phyloP scores from a whole-genome alignment of 2,888 invertebrate genomes.

The Esperia sulphurella region DNA sequence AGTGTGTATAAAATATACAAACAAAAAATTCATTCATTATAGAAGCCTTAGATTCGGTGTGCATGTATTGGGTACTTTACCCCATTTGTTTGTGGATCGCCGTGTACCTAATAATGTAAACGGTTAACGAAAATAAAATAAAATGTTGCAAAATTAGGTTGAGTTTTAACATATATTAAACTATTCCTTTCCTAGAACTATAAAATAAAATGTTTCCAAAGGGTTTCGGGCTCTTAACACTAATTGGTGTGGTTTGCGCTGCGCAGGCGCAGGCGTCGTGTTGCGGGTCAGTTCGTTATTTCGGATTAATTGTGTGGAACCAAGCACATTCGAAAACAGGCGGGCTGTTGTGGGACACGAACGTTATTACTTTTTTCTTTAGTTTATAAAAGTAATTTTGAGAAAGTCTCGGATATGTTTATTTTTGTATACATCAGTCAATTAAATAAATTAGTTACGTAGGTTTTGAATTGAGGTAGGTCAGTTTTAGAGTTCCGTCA shows the following conservation, averaged over 20 bases:
- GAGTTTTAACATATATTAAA: neutral
- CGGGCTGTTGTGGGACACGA: conserved; percentile 33
- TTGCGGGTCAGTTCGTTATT: conserved; percentile 70
- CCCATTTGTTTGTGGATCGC: no score
- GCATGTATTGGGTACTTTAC: no score
- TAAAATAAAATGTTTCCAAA: conserved; percentile 17
- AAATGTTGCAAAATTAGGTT: no score
- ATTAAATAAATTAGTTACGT: no score
- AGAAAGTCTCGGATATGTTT: neutral
- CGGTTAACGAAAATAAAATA: no score
- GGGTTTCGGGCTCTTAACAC: conserved; percentile 35
- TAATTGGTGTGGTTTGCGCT: conserved; percentile 52
- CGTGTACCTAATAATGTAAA: no score
- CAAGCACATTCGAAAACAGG: conserved; percentile 66
- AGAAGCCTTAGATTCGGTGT: no score
- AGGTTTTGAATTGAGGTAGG: no score
- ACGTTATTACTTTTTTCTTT: neutral
- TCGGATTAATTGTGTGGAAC: conserved; percentile 73
- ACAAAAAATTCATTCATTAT: no score
- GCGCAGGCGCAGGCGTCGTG: conserved; percentile 57
- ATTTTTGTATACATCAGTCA: neutral
- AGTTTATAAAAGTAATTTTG: neutral
- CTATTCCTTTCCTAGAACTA: neutral
- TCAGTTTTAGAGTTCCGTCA: no score
- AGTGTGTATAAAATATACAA: no score